Base-by-base conservation (phyloP, 2,113 vertebrate genomes). In the Pseudolaguvia tuberculata region DNA sequence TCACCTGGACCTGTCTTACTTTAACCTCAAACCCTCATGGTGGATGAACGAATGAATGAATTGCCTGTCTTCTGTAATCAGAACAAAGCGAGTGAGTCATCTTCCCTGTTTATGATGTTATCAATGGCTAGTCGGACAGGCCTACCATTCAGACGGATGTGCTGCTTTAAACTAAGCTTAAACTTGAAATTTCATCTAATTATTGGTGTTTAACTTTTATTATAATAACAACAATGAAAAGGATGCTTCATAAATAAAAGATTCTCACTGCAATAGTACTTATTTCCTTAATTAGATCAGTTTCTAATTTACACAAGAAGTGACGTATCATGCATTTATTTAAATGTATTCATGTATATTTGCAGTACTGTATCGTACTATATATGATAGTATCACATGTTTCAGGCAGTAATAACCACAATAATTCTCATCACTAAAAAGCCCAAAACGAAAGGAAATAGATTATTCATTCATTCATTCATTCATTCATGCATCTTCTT, bases 1-100 rank as follows among this genome's bases (percentile, higher is more conserved):
- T 62, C 76, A 70, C 75, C 71, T 77, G 58, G 58, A 48, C 70
- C 63, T 55, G 45, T 58, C 59, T 76, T n/a, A 2, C 48, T 63
- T 48, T 73, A 73, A 73, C 59, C 58, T 53, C 57, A 42, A 53
- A 13, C 58, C 58, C 58, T 73, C 59, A 20, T 29, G n/a, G 23
- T 67, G 23, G 66, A 39, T 31, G 57, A 76, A 55, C 31, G 53
- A 20, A 72, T 72, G 69, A 71, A 71, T 57, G 70, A 72, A 47
- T 72, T 55, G 27, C 25, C 70, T 29, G 35, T 72, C 56, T 72
- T 42, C 55, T 59, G 70, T 48, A 72, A 72, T 53, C 67, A 31
- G 13, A 35, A 70, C 67, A 70, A 70, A 70, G 17, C 29, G 7
- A 53, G 51, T 70, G 50, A 70, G 52, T 70, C 67, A 39, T 50